Conservation (phyloP, 2,797 vertebrate genomes). For the Coendou prehensilis region DNA sequence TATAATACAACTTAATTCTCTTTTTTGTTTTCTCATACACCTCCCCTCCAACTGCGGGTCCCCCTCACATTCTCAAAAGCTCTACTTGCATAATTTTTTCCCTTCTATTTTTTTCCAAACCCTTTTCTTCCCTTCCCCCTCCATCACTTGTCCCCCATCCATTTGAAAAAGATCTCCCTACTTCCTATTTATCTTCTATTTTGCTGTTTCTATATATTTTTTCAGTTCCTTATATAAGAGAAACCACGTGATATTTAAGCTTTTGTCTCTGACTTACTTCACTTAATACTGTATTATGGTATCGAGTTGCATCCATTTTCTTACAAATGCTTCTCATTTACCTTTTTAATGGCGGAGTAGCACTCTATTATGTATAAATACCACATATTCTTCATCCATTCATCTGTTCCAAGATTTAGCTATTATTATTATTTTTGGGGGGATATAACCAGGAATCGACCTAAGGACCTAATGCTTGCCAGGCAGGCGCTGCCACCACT, state of each 20-base stretch:
- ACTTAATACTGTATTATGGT: background rate
- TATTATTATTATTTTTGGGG: no score
- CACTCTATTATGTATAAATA: background rate
- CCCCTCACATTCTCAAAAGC: background rate
- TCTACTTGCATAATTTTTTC: background rate
- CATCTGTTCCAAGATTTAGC: background rate
- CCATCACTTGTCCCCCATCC: background rate
- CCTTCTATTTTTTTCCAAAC: background rate
- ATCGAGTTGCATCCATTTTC: background rate
- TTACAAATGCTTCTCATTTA: background rate
- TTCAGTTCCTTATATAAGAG: background rate
- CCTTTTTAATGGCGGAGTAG: background rate
- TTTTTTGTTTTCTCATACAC: background rate
- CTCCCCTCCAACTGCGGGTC: background rate
- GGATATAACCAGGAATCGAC: no score
- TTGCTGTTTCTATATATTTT: background rate
- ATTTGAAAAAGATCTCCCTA: background rate
- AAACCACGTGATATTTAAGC: background rate
- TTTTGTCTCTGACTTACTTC: background rate
- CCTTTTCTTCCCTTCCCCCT: background rate
- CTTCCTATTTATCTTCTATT: background rate
- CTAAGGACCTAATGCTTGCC: no score
- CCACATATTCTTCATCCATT: background rate
- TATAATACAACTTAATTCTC: background rate
- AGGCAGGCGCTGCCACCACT: no score